Evolutionary conservation across 1,140 invertebrate genomes (phyloP).

Genomic region (Cepaea nemoralis): DNA sequence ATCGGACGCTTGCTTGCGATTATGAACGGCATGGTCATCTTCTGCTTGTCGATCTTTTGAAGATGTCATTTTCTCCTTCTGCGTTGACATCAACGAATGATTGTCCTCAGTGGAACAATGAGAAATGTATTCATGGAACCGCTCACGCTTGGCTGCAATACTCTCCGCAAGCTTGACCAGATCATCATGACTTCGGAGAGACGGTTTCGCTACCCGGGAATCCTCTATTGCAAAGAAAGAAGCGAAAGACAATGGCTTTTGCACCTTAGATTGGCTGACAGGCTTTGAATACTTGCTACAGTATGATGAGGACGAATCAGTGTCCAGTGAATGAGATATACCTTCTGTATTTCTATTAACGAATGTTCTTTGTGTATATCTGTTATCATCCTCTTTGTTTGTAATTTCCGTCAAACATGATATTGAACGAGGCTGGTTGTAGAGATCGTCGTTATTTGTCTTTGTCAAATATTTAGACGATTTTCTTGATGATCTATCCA

Average conservation of each 20-base stretch:
- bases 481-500: slow-evolving; percentile 17
- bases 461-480: neutral
- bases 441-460: slow-evolving; percentile 2
- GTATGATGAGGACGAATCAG: neutral
- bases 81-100: neutral
- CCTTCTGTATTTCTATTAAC: too few relatives aligned
- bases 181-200: neutral
- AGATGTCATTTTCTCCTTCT: neutral
- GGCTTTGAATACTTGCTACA: neutral
- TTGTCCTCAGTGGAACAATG: neutral
- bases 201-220: neutral
- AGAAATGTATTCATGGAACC: slow-evolving; percentile 6
- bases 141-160: slow-evolving; percentile 2
- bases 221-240: neutral
- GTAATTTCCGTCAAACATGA: too few relatives aligned
- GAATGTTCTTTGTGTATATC: too few relatives aligned
- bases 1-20: neutral
- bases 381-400: too few relatives aligned
- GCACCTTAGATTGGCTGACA: neutral
- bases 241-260: neutral
- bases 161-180: slow-evolving; percentile 13
- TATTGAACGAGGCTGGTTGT: neutral
- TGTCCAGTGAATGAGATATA: too few relatives aligned
- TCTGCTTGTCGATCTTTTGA: neutral
- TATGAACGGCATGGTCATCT: neutral